phyloP scores from a whole-genome alignment of 2,797 vertebrate species.

The Pipistrellus pipistrellus region DNA sequence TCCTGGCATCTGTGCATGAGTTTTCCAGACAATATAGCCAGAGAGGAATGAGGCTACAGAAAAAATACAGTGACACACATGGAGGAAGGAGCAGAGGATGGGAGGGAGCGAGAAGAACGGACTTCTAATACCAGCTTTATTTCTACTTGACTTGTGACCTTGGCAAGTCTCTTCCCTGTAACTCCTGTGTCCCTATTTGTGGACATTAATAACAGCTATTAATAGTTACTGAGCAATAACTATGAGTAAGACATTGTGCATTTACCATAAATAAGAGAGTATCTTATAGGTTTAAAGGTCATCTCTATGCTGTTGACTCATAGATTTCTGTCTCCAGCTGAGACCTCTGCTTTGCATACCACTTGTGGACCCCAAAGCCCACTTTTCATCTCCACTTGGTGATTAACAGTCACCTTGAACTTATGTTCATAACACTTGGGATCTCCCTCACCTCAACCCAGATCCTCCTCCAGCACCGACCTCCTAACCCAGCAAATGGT shows the following conservation, averaged over 20 bases:
- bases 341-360: not conserved
- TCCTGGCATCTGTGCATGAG: too few relatives aligned
- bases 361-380: not conserved
- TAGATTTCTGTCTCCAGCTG: not conserved
- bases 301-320: not conserved
- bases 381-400: not conserved
- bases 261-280: not conserved
- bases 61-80: not conserved
- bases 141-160: not conserved
- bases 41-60: not conserved
- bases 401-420: not conserved
- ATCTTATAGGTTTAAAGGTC: not conserved
- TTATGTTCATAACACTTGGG: not conserved
- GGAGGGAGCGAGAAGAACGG: not conserved
- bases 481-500: not conserved
- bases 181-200: not conserved
- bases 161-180: not conserved
- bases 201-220: not conserved
- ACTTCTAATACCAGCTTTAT: not conserved
- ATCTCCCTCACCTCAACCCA: not conserved
- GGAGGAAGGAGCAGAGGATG: not conserved
- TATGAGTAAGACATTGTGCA: not conserved
- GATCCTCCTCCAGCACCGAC: not conserved
- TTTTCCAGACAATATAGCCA: not conserved
- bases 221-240: not conserved